Base-by-base conservation (phyloP, 1,140 invertebrate genomes). In the Tenebrio molitor region DNA sequence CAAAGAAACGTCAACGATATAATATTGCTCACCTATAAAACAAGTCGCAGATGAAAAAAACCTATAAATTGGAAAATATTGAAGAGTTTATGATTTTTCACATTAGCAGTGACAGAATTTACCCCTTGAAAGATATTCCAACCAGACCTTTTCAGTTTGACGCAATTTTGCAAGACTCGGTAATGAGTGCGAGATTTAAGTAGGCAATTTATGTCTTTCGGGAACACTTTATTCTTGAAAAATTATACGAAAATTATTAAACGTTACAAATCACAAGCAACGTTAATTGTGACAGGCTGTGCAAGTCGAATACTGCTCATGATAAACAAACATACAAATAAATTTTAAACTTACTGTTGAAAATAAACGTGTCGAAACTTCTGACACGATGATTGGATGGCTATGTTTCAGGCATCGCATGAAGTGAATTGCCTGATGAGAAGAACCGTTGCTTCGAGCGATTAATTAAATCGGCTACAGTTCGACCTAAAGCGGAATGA, bases 261-360 rank as follows among this genome's bases (percentile, higher is more conserved):
- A 29, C 29, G 50, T 58, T 58, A 58, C 50, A 58, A 58, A 58
- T 58, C 29, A 58, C 19, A 8, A 29, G 21, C 21, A 58, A 58
- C 50, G 25, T 58, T 58, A 58, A 58, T 58, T 58, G 50, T 58
- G 50, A 58, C 50, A 58, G 50, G 50, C 29, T 33, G 50, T 70
- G 36, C 68, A 62, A 50, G 68, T 70, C 50, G 68, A 19, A 46
- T 70, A 70, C 62, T 70, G 68, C 68, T 70, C 33, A 41, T 70
- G 68, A 62, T 70, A 70, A 36, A 17, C 39, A 70, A 19, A 12
- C 2, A 58, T 14, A 6, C 64, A 42, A 10, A 12, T 14, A 29
- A 41, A 42, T 66, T 66, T 66, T 66, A 25, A 1, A 10, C 1
- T 6, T 23, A 2, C 21, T 14, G 15, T 2, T 6, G 15, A 42